Conservation (phyloP, 2,797 vertebrate species). For the Picus viridis region DNA sequence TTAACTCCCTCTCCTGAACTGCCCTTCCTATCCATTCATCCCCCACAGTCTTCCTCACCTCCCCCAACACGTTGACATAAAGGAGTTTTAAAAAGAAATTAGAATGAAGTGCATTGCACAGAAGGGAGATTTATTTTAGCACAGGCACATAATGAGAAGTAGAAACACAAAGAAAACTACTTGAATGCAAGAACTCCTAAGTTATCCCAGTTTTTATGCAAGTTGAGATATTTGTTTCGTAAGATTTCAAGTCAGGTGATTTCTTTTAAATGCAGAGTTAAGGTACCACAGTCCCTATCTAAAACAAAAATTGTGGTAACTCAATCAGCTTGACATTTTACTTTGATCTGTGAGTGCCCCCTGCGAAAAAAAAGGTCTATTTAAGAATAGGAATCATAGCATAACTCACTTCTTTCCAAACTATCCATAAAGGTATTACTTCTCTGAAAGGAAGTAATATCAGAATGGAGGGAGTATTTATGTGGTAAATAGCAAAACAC, state of each 20-base stretch:
- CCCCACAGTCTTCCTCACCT: conserved; percentile 62
- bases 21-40: conserved; percentile 38
- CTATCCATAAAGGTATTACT: background rate
- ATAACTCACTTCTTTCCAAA: background rate
- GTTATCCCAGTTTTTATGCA: conserved; percentile 4
- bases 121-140: conserved; percentile 64
- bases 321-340: background rate
- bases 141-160: background rate
- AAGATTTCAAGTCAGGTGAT: background rate
- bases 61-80: conserved; percentile 40
- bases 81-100: conserved; percentile 59
- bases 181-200: conserved; percentile 18
- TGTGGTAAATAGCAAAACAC: background rate
- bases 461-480: background rate
- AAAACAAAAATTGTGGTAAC: background rate
- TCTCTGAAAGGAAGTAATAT: background rate
- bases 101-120: conserved; percentile 50
- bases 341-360: background rate
- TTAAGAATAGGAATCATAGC: background rate
- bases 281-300: background rate
- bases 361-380: background rate
- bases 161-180: background rate
- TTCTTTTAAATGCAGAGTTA: background rate
- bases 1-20: conserved; percentile 50
- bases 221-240: background rate